A percentile compares a stretch with the other conserved stretches of the same genome.
These are phyloP conservation scores for Lucilia sericata DNA, from an alignment of 1,140 invertebrate genomes.

Conservation along the genomic window DNA sequence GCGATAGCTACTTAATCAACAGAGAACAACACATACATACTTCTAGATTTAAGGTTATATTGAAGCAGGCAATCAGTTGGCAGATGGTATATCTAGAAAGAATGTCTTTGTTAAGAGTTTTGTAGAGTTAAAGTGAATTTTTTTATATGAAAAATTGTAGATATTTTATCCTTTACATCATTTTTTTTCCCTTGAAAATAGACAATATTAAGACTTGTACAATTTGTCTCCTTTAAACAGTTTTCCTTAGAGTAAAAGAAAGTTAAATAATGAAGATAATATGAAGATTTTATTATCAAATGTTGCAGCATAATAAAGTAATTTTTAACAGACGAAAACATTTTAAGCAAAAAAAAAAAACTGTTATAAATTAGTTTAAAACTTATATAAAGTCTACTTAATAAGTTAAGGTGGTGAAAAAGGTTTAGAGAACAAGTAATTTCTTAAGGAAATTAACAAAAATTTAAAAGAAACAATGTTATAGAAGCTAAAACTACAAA, in stretches of 20 bases:
- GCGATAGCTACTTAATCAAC: constrained; percentile 10
- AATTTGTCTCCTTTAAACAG: neutral
- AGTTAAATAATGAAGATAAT: neutral
- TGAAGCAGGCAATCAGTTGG: neutral
- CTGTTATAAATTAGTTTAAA: neutral
- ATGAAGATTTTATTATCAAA: neutral
- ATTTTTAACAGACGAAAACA: neutral
- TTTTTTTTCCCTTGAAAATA: neutral
- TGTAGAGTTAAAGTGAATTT: too few species aligned
- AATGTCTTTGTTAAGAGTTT: too few species aligned
- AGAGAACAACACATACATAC: too few species aligned
- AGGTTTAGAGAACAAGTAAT: neutral
- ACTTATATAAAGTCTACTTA: neutral
- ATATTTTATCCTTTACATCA: neutral
- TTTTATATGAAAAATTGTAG: too few species aligned
- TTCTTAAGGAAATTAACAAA: neutral
- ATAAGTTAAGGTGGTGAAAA: neutral
- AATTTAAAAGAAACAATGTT: too few species aligned
- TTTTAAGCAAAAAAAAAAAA: constrained; percentile 2
- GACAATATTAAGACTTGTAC: too few species aligned
- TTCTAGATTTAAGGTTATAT: neutral
- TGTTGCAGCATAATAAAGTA: constrained; percentile 9
- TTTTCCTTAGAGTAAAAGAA: neutral
- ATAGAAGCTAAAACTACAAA: too few species aligned
- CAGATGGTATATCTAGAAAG: neutral